A percentile compares a stretch with the other conserved stretches of the same genome.
phyloP scores from a whole-genome alignment of 2,888 invertebrate genomes.

The Dynastes hyllus region DNA sequence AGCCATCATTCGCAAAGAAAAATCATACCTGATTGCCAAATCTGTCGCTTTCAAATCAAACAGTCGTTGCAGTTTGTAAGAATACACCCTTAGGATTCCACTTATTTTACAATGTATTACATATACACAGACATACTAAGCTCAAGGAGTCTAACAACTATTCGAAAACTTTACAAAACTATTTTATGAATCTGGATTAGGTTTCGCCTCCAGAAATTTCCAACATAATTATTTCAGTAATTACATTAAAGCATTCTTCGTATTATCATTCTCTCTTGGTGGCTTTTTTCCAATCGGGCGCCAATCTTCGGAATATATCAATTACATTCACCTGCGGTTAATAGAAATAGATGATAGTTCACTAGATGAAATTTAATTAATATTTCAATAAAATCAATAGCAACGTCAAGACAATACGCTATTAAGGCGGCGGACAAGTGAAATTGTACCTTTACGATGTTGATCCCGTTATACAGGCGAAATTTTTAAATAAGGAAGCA shows the following conservation, averaged over 20 bases:
- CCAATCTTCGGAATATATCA: conserved; percentile 40
- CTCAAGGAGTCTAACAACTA: too few species aligned
- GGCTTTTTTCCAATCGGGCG: conserved; percentile 21
- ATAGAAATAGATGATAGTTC: conserved; percentile 37
- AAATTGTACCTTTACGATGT: conserved; percentile 41
- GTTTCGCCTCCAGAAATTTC: conserved; percentile 13
- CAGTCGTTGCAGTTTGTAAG: too few species aligned
- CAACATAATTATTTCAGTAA: conserved; percentile 25
- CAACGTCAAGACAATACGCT: conserved; percentile 44
- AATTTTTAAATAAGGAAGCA: conserved; percentile 33
- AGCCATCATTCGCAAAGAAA: too few species aligned
- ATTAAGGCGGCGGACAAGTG: conserved; percentile 43
- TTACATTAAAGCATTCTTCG: conserved; percentile 8
- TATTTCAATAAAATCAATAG: conserved; percentile 51
- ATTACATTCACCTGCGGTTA: conserved; percentile 46
- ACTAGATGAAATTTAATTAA: conserved; percentile 47
- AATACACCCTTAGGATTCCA: too few species aligned
- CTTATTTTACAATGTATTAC: too few species aligned
- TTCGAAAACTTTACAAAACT: background rate
- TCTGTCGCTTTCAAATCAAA: too few species aligned
- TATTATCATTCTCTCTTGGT: conserved; percentile 24
- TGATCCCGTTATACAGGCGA: conserved; percentile 27
- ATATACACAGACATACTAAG: too few species aligned
- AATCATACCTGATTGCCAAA: too few species aligned
- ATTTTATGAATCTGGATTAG: background rate